Percentiles rank a stretch among this genome's conserved stretches.
Evolutionary conservation across 2,888 invertebrate species (phyloP).

Genomic region (Nysson spinosus): DNA sequence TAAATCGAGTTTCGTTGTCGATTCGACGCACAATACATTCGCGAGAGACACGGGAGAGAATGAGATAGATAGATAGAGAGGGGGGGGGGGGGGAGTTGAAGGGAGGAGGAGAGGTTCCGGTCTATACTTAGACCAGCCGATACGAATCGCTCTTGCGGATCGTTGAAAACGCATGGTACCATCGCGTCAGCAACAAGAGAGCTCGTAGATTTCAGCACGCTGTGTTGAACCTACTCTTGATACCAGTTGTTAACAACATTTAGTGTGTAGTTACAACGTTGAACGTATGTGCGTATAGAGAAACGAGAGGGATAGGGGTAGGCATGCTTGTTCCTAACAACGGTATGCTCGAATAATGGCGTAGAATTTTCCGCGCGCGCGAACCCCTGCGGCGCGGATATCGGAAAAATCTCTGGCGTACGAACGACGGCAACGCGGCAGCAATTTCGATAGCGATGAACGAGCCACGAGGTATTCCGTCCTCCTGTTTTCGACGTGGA

Average conservation of each 20-base stretch:
- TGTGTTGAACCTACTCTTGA: slow-evolving; percentile 60
- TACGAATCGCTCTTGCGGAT: slow-evolving; percentile 43
- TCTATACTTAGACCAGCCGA: slow-evolving; percentile 4
- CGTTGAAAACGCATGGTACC: slow-evolving; percentile 28
- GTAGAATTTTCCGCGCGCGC: slow-evolving; percentile 46
- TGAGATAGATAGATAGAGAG: too few relatives aligned
- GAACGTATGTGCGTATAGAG: slow-evolving; percentile 8
- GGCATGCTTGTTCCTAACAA: slow-evolving; percentile 26
- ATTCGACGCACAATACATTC: slow-evolving; percentile 27
- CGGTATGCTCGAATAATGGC: slow-evolving; percentile 49
- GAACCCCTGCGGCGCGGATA: slow-evolving; percentile 35
- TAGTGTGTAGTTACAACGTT: slow-evolving; percentile 39
- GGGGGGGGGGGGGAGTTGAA: too few relatives aligned
- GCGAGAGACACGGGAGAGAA: not conserved
- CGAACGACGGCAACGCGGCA: slow-evolving; percentile 41
- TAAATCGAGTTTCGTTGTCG: slow-evolving; percentile 54
- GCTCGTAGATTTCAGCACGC: slow-evolving; percentile 50
- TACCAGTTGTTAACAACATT: slow-evolving; percentile 61
- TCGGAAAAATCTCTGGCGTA: slow-evolving; percentile 51
- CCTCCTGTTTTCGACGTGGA: slow-evolving; percentile 26
- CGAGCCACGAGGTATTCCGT: slow-evolving; percentile 29
- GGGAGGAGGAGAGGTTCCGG: too few relatives aligned
- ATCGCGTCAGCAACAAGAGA: slow-evolving; percentile 53
- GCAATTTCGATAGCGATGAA: slow-evolving; percentile 48
- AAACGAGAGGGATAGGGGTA: slow-evolving; percentile 3